Conservation (phyloP, 2,797 vertebrate species). For the Coccyzus lansbergi region DNA sequence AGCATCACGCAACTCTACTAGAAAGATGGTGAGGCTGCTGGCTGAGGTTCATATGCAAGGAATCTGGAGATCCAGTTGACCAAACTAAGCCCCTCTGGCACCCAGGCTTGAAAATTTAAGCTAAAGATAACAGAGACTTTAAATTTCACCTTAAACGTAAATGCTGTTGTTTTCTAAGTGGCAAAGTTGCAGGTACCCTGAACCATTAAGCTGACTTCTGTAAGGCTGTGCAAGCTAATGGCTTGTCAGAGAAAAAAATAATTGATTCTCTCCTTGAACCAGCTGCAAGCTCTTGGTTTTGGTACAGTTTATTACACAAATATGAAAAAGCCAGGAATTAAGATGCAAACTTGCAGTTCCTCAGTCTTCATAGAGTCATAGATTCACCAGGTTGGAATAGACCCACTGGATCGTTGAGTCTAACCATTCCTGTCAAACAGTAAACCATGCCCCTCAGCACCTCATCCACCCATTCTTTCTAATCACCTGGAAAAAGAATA, state of each 20-base stretch:
- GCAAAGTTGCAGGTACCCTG: neutral
- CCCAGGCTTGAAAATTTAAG: neutral
- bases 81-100: neutral
- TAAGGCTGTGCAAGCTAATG: neutral
- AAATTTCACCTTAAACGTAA: neutral
- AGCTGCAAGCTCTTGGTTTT: conserved; percentile 5
- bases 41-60: neutral
- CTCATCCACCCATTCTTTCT: neutral
- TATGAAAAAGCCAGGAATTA: neutral
- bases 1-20: neutral
- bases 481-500: neutral
- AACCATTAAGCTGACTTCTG: neutral
- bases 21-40: neutral
- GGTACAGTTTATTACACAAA: neutral
- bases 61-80: neutral
- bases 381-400: too few relatives aligned
- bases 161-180: neutral
- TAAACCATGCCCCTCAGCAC: too few relatives aligned
- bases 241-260: neutral
- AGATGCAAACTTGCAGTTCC: neutral
- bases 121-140: neutral
- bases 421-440: too few relatives aligned
- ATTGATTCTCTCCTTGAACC: neutral
- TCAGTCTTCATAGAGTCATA: neutral
- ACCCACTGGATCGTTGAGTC: too few relatives aligned